phyloP scores from a whole-genome alignment of 2,797 vertebrate genomes.

The Enteromius mattozi region DNA sequence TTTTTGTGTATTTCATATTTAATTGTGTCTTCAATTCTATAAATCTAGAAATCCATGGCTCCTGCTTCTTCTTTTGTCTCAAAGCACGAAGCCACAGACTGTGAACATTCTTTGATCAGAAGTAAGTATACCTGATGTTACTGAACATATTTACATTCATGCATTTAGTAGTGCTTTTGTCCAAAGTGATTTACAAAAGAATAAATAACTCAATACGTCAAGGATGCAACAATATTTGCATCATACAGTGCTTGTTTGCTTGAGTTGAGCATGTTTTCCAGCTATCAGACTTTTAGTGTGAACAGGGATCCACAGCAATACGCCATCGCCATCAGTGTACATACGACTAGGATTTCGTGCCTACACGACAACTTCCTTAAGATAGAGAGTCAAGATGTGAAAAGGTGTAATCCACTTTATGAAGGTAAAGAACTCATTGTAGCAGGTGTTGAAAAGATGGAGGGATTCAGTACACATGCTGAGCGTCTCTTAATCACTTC shows the following conservation, averaged over 20 bases:
- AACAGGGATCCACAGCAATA: neutral
- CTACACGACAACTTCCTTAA: neutral
- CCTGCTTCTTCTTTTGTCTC: neutral
- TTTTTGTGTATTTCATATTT: neutral
- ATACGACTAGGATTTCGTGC: fast-evolving
- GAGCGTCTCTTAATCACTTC: neutral
- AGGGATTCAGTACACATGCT: neutral
- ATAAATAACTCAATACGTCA: neutral
- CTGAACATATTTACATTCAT: neutral
- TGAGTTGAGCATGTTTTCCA: neutral
- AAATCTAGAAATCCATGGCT: neutral
- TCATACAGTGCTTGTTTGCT: neutral
- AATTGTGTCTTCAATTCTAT: neutral
- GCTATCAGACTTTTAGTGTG: neutral
- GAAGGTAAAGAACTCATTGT: neutral
- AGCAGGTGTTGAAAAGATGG: neutral
- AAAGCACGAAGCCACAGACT: neutral
- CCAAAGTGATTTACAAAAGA: neutral
- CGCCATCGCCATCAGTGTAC: neutral
- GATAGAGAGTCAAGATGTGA: neutral
- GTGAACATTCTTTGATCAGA: neutral
- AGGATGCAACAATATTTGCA: neutral
- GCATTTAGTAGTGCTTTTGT: neutral
- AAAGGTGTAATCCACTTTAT: neutral
- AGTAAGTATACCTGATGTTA: neutral